These are phyloP conservation scores for Tenebrosternarchus preto DNA, from an alignment of 2,113 vertebrate genomes.

Conservation along the genomic window DNA sequence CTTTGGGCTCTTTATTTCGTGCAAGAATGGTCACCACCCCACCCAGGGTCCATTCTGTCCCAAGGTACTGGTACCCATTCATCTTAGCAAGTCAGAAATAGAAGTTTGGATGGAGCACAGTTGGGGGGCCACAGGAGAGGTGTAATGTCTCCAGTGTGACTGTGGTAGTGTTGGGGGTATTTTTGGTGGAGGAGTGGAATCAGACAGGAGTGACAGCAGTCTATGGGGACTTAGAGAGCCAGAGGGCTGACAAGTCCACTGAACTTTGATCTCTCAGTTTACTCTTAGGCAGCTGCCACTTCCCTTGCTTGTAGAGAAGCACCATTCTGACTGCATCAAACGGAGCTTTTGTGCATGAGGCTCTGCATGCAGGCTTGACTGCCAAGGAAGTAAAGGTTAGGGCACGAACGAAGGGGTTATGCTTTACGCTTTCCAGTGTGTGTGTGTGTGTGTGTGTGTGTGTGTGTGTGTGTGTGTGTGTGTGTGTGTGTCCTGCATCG, in stretches of 20 bases:
- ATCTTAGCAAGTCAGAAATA: slow-evolving; percentile 58
- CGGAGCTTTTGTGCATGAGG: slow-evolving; percentile 68
- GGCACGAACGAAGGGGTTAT: slow-evolving; percentile 3
- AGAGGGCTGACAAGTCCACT: slow-evolving; percentile 48
- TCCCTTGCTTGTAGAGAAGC: slow-evolving; percentile 50
- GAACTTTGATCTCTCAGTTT: slow-evolving; percentile 58
- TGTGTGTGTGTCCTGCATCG: slow-evolving; percentile 49
- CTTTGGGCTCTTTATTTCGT: slow-evolving; percentile 60
- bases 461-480: slow-evolving; percentile 44
- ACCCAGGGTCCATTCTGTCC: slow-evolving; percentile 46
- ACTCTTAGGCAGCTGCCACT: slow-evolving; percentile 66
- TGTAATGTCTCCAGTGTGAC: neutral
- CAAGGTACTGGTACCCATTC: slow-evolving; percentile 53
- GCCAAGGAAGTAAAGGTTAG: neutral
- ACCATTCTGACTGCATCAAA: slow-evolving; percentile 65
- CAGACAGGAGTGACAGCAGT: slow-evolving; percentile 25
- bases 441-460: slow-evolving; percentile 21
- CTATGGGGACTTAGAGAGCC: slow-evolving; percentile 43
- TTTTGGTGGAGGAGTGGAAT: slow-evolving; percentile 40
- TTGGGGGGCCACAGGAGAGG: neutral
- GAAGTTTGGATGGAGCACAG: slow-evolving; percentile 14
- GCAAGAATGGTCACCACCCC: slow-evolving; percentile 54
- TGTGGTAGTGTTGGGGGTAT: slow-evolving; percentile 40
- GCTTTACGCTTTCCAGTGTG: slow-evolving; percentile 12
- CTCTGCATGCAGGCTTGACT: slow-evolving; percentile 59